phyloP scores from a whole-genome alignment of 2,113 vertebrate species.

The Cottus gobio region DNA sequence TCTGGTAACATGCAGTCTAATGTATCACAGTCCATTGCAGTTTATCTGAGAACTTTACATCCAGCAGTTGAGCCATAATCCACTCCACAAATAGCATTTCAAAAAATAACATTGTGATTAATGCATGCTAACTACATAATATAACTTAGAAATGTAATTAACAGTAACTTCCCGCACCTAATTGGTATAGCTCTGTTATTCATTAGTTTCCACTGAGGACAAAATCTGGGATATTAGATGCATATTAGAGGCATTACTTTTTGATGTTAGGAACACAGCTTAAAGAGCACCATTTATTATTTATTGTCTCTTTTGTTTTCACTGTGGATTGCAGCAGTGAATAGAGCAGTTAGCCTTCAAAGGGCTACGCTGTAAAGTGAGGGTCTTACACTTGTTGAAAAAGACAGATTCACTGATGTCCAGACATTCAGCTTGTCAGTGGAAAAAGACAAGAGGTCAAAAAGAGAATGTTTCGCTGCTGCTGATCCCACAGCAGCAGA shows the following conservation, averaged over 20 bases:
- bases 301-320: conserved; percentile 76
- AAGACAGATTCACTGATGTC: conserved; percentile 6
- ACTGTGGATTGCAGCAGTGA: conserved; percentile 49
- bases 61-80: conserved; percentile 50
- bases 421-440: conserved; percentile 6
- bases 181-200: conserved; percentile 78
- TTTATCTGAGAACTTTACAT: conserved; percentile 56
- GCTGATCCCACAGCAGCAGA: background rate
- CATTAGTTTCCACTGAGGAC: conserved; percentile 78
- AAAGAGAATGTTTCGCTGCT: background rate
- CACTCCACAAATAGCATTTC: conserved; percentile 70
- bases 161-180: conserved; percentile 70
- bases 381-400: conserved; percentile 8
- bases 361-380: conserved; percentile 15
- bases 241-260: conserved; percentile 79
- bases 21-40: conserved; percentile 43
- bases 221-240: conserved; percentile 73
- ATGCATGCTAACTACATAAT: conserved; percentile 83
- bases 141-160: conserved; percentile 82
- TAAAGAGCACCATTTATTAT: conserved; percentile 81
- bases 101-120: conserved; percentile 82
- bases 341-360: conserved; percentile 29
- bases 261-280: conserved; percentile 79
- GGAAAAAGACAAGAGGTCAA: background rate
- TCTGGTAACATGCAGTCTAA: conserved; percentile 36